Evolutionary conservation across 2,888 invertebrate genomes (phyloP), one percentile per base, ranked within the genome.

Genomic region (Ophion ellenae): DNA sequence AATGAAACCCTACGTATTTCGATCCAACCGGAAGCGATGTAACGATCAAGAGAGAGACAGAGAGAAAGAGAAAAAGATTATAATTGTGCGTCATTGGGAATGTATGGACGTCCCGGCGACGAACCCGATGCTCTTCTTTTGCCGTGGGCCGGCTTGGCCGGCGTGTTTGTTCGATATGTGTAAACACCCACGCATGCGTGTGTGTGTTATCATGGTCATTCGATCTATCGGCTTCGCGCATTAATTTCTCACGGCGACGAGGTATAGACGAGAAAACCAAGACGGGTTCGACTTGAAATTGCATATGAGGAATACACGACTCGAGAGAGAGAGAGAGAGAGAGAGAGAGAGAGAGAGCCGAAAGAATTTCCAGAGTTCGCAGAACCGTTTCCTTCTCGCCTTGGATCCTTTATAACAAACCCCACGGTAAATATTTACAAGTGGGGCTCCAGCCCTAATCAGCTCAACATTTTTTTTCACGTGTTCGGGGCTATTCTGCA

Each of bases 161-260:
- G 45, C 71, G 64, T 70, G 75, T 81, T 80, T 75, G 71, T 70
- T 70, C 7, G 28, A 24, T 69, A 61, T 71, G 77, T 59, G 1
- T 59, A 11, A 36, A 47, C 67, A 73, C 66, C 80, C 61, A 61
- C 85, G 70, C 64, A 84, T 74, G 73, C 79, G 79, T 84, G 77
- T 80, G 79, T 69, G 20, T 79, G 73, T 61, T 86, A 86, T 83
- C 79, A 85, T 86, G 88, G 88, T 88, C 88, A 88, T 89, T 89
- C 89, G 89, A 89, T 88, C 85, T 86, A 81, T 86, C 78, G 86
- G 86, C 86, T 81, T 84, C 86, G 84, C 84, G 87, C 85, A 85
- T 85, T 81, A 87, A 86, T 84, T 81, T 84, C 82, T 87, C 87
- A 87, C 87, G 88, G 88, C 87, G 81, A 84, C 83, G 85, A 76